A percentile compares a stretch with the other conserved stretches of the same genome.
phyloP scores from a whole-genome alignment of 64 coral and sea anemone genomes.

The Actinia tenebrosa region DNA sequence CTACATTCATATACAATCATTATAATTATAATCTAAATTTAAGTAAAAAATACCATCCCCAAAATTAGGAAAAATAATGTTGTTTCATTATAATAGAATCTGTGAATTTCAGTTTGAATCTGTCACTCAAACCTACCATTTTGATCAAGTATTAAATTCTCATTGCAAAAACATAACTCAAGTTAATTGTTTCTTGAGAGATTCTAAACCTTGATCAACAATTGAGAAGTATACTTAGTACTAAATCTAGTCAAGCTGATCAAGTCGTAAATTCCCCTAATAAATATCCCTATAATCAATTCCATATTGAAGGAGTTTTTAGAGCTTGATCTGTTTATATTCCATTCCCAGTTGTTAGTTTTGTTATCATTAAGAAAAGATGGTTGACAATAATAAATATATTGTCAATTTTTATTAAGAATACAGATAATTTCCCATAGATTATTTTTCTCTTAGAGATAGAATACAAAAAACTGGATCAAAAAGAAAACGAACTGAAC shows the following conservation, averaged over 20 bases:
- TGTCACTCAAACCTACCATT: neutral
- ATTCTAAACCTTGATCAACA: neutral
- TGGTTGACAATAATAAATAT: neutral
- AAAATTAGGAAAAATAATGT: neutral
- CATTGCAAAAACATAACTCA: neutral
- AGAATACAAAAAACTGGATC: neutral
- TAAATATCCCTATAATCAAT: neutral
- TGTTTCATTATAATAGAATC: neutral
- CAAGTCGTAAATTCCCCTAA: neutral
- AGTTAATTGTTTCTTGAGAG: neutral
- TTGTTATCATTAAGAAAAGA: neutral
- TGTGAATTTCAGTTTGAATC: neutral
- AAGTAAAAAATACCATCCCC: constrained; percentile 13
- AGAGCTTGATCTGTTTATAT: neutral
- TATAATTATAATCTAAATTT: constrained; percentile 3
- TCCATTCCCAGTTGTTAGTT: neutral
- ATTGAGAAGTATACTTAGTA: neutral
- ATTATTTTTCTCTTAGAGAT: neutral
- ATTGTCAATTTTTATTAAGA: neutral
- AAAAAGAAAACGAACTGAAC: neutral
- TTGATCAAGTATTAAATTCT: neutral
- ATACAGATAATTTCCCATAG: neutral
- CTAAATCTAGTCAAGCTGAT: neutral
- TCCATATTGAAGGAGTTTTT: neutral
- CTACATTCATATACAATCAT: neutral